Percentiles rank a stretch among this genome's conserved stretches.
phyloP scores from a whole-genome alignment of 2,888 invertebrate genomes.

The Dicyrtomina minuta region DNA sequence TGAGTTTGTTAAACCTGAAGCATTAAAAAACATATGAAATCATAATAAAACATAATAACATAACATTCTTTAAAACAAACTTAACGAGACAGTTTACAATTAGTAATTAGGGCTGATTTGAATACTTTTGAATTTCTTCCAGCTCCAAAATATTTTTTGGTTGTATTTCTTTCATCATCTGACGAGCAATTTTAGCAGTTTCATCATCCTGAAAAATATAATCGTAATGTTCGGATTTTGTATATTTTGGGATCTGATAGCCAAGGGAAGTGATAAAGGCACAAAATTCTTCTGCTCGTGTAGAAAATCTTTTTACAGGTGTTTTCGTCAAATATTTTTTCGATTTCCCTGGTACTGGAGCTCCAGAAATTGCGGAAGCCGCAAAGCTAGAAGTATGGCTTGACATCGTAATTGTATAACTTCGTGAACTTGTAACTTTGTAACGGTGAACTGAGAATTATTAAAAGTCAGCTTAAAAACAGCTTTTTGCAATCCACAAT shows the following conservation, averaged over 20 bases:
- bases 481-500: too few species aligned
- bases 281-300: conserved; percentile 5
- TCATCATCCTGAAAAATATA: conserved; percentile 45
- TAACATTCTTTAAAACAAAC: background rate
- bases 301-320: background rate
- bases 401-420: too few species aligned
- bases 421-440: too few species aligned
- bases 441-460: too few species aligned
- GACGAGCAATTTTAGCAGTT: conserved; percentile 24
- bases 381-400: too few species aligned
- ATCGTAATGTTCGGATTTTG: conserved; percentile 35
- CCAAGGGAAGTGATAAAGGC: conserved; percentile 2
- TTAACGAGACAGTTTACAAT: conserved; percentile 30
- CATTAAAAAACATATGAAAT: background rate
- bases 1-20: conserved; percentile 12
- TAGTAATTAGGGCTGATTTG: too few species aligned
- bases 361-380: too few species aligned
- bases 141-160: conserved; percentile 29
- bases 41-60: background rate
- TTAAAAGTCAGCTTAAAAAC: too few species aligned
- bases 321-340: too few species aligned
- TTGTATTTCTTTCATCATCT: conserved; percentile 34
- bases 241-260: conserved; percentile 4
- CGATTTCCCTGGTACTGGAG: too few species aligned
- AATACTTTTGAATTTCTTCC: too few species aligned